Conservation (phyloP, 1,140 invertebrate genomes). For the Heliconius congener region DNA sequence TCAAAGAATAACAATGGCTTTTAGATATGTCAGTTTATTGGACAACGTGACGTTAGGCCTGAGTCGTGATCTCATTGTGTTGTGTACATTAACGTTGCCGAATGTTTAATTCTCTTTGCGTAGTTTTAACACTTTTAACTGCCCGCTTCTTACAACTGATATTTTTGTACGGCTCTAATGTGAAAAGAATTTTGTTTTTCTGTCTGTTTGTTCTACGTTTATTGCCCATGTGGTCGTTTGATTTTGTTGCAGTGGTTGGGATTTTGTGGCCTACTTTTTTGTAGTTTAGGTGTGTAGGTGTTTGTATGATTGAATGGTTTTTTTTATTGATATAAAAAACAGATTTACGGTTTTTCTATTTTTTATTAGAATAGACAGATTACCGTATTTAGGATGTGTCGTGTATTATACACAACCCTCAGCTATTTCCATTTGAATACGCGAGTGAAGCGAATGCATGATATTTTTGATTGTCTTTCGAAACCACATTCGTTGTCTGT, state of each 20-base stretch:
- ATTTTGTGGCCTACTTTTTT: background rate
- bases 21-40: conserved; percentile 28
- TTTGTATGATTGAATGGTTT: background rate
- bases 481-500: too few relatives aligned
- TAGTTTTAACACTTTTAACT: conserved; percentile 7
- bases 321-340: too few relatives aligned
- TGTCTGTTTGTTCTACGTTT: background rate
- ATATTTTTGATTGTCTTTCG: too few relatives aligned
- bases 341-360: too few relatives aligned
- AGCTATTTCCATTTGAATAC: too few relatives aligned
- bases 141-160: conserved; percentile 6
- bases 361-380: too few relatives aligned
- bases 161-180: background rate
- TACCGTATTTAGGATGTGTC: too few relatives aligned
- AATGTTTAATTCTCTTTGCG: conserved; percentile 8
- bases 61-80: conserved; percentile 17
- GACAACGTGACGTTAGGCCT: conserved; percentile 19
- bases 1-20: conserved; percentile 26
- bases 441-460: too few relatives aligned
- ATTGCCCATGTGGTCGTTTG: background rate
- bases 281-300: background rate
- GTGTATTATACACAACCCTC: too few relatives aligned
- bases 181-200: conserved; percentile 12
- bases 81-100: background rate
- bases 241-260: background rate